Percentiles rank a stretch among this genome's conserved stretches.
phyloP scores from a whole-genome alignment of 1,140 invertebrate species.

The Euschistus heros region DNA sequence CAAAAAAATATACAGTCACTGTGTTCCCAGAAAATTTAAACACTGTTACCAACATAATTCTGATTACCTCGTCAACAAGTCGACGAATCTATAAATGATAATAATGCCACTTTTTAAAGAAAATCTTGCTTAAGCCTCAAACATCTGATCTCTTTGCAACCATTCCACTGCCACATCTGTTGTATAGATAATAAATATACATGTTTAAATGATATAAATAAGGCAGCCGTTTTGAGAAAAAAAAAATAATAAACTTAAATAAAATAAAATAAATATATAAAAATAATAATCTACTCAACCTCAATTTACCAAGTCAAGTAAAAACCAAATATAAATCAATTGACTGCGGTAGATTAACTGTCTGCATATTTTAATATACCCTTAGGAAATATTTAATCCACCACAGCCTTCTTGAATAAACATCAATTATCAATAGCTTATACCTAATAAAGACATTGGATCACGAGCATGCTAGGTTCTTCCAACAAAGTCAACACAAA shows the following conservation, averaged over 20 bases:
- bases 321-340: neutral
- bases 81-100: conserved; percentile 5
- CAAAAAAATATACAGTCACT: neutral
- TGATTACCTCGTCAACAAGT: conserved; percentile 11
- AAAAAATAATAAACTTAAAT: neutral
- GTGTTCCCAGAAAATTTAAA: conserved; percentile 10
- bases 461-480: no score
- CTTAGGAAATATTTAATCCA: no score
- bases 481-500: no score
- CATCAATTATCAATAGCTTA: no score
- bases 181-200: conserved; percentile 9
- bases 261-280: neutral
- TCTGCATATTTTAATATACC: no score
- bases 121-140: neutral
- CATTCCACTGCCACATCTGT: conserved; percentile 18
- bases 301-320: neutral
- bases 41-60: neutral
- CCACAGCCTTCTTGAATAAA: no score
- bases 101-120: conserved; percentile 13
- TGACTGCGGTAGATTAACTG: neutral
- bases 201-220: neutral
- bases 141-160: conserved; percentile 16
- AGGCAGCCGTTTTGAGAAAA: neutral
- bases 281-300: neutral
- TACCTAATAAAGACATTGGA: no score